Evolutionary conservation across 2,888 invertebrate species (phyloP).

Genomic region (Punctoribates punctum): DNA sequence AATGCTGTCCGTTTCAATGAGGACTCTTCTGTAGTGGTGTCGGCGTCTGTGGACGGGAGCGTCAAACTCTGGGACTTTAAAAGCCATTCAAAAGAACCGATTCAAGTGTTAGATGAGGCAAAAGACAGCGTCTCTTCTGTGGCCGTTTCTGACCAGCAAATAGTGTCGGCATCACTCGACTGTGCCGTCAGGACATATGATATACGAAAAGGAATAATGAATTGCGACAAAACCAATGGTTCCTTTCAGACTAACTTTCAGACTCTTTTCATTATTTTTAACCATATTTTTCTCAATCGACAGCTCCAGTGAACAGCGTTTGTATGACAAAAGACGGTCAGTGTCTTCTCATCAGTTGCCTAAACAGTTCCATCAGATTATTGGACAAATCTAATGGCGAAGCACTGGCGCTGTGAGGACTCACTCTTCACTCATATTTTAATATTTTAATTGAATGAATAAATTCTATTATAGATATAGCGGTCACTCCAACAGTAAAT

Average conservation of each 20-base stretch:
- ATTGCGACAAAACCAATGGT: slow-evolving; percentile 72
- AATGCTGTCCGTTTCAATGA: slow-evolving; percentile 87
- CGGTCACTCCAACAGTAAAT: slow-evolving; percentile 78
- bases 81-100: slow-evolving; percentile 63
- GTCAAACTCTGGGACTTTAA: slow-evolving; percentile 87
- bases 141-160: slow-evolving; percentile 77
- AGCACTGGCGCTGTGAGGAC: slow-evolving; percentile 63
- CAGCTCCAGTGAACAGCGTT: slow-evolving; percentile 74
- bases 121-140: slow-evolving; percentile 72
- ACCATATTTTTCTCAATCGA: not conserved
- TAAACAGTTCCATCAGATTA: slow-evolving; percentile 75
- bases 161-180: slow-evolving; percentile 85
- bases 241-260: slow-evolving; percentile 47
- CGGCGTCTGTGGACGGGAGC: slow-evolving; percentile 89
- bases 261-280: too few relatives aligned
- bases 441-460: not conserved
- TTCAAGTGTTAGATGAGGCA: slow-evolving; percentile 81
- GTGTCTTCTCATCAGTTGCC: slow-evolving; percentile 78
- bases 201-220: slow-evolving; percentile 76
- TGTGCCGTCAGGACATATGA: slow-evolving; percentile 83
- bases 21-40: slow-evolving; percentile 84
- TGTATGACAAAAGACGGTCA: slow-evolving; percentile 87
- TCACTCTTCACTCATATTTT: slow-evolving; percentile 13
- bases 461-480: slow-evolving; percentile 61
- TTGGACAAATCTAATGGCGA: slow-evolving; percentile 84